These are phyloP conservation scores for Chirona hameri DNA, from an alignment of 2,888 invertebrate species.

Conservation along the genomic window DNA sequence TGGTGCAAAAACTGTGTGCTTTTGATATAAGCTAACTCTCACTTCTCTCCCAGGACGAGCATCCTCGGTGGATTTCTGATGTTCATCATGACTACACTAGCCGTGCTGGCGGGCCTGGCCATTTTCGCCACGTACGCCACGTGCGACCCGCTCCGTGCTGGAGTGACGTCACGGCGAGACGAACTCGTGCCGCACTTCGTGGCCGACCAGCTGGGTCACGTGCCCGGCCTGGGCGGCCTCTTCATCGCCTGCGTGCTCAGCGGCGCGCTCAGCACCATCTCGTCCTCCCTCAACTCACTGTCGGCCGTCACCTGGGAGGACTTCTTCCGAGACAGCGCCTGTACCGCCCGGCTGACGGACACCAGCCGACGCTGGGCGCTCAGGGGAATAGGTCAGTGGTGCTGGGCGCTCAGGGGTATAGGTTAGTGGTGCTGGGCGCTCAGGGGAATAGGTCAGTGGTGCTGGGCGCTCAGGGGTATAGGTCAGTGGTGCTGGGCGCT, in stretches of 20 bases:
- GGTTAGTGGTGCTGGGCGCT: not conserved
- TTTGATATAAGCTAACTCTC: too few relatives aligned
- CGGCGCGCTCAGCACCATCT: slow-evolving; percentile 68
- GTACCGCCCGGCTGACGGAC: slow-evolving; percentile 38
- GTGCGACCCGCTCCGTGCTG: slow-evolving; percentile 75
- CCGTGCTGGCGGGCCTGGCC: slow-evolving; percentile 83
- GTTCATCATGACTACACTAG: slow-evolving; percentile 74
- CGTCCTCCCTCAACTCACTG: slow-evolving; percentile 71
- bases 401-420: slow-evolving; percentile 35
- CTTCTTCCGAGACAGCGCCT: slow-evolving; percentile 58
- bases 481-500: too few relatives aligned
- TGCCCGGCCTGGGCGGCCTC: slow-evolving; percentile 82
- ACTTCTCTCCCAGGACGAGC: not conserved
- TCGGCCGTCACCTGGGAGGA: slow-evolving; percentile 87
- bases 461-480: too few relatives aligned
- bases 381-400: slow-evolving; percentile 56
- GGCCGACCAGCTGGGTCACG: slow-evolving; percentile 73
- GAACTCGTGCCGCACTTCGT: slow-evolving; percentile 86
- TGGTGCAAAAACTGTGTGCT: too few relatives aligned
- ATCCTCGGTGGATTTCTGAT: slow-evolving; percentile 65
- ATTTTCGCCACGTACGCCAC: slow-evolving; percentile 75
- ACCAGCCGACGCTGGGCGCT: slow-evolving; percentile 57
- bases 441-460: too few relatives aligned
- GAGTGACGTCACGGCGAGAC: slow-evolving; percentile 68
- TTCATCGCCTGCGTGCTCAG: slow-evolving; percentile 89